Base-by-base conservation (phyloP, 2,113 vertebrate genomes). In the Microtus pennsylvanicus region DNA sequence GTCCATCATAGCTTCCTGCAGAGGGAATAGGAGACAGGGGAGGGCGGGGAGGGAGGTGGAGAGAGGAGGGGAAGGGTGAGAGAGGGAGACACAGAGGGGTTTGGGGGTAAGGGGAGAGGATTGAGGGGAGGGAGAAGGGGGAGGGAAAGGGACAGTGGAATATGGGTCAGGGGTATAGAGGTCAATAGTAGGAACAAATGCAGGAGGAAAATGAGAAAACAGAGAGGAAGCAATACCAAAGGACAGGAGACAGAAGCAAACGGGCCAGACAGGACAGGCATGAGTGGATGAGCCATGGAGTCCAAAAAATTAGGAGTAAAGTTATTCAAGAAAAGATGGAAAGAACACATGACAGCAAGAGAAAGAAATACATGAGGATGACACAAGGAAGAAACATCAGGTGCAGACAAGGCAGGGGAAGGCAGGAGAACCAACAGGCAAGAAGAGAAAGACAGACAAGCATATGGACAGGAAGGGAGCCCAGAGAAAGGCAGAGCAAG, bases 1-100 rank as follows among this genome's bases (percentile, higher is more conserved):
- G 93, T 99, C 99, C 99, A 99, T 99, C 99, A 99, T 99, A 52
- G 99, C 99, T 96, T 99, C 99, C 99, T 99, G 94, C 86, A 97
- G 89, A 94, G 95, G 95, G 93, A 95, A 98, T 94, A 96, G 86
- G 94, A 96, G 95, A 94, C 93, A 87, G 96, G 94, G 97, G 67
- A 76, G 91, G 81, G 77, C 50, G 94, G 94, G 97, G 89, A 72
- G 95, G 95, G 93, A 92, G 96, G 97, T 88, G 95, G 97, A 97
- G 97, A 97, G 97, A 99, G 99, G 85, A 99, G 99, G 98, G 99
- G 92, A 89, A 96, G 94, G 96, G 95, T 89, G 95, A 97, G 96
- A 97, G 94, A 95, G 95, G 95, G 97, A 96, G 95, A 96, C 96
- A 97, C 95, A 93, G 97, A 97, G 94, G 96, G 96, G 96, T 88